Conservation (phyloP, 2,797 vertebrate species). For the Helostoma temminkii region DNA sequence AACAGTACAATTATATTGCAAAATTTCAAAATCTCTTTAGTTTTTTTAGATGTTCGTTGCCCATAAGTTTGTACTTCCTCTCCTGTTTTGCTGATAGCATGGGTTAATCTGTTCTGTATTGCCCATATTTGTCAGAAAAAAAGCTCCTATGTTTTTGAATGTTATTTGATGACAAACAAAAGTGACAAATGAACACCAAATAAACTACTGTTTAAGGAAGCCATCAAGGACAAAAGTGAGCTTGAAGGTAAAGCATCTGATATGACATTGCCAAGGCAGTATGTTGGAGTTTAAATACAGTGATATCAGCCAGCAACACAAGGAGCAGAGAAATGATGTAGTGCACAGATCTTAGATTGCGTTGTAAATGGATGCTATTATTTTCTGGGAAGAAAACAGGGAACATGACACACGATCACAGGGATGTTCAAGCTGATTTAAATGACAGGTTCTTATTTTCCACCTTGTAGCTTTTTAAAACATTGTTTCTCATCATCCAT, state of each 20-base stretch:
- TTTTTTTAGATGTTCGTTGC: background rate
- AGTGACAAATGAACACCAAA: slow-evolving; percentile 75
- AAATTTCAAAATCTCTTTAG: no score
- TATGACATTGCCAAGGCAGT: slow-evolving; percentile 62
- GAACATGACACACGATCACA: slow-evolving; percentile 46
- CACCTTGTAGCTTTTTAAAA: slow-evolving; percentile 34
- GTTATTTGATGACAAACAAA: slow-evolving; percentile 65
- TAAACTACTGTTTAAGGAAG: slow-evolving; percentile 69
- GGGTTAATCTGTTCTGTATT: slow-evolving; percentile 47
- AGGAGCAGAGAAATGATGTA: slow-evolving; percentile 41
- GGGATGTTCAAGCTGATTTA: slow-evolving; percentile 20
- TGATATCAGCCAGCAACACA: slow-evolving; percentile 37
- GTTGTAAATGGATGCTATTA: slow-evolving; percentile 36
- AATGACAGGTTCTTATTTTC: slow-evolving; percentile 27
- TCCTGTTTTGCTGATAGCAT: slow-evolving; percentile 23
- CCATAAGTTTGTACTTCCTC: background rate
- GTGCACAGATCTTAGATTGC: slow-evolving; percentile 38
- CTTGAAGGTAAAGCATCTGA: slow-evolving; percentile 53
- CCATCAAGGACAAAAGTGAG: slow-evolving; percentile 73
- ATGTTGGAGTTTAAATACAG: slow-evolving; percentile 64
- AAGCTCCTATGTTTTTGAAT: slow-evolving; percentile 32
- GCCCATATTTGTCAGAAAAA: slow-evolving; percentile 60
- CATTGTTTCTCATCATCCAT: slow-evolving; percentile 28
- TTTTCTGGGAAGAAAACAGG: slow-evolving; percentile 17
- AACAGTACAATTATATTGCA: no score